Conservation (phyloP, 2,113 vertebrate species). For the Rhegmatorhina hoffmannsi region DNA sequence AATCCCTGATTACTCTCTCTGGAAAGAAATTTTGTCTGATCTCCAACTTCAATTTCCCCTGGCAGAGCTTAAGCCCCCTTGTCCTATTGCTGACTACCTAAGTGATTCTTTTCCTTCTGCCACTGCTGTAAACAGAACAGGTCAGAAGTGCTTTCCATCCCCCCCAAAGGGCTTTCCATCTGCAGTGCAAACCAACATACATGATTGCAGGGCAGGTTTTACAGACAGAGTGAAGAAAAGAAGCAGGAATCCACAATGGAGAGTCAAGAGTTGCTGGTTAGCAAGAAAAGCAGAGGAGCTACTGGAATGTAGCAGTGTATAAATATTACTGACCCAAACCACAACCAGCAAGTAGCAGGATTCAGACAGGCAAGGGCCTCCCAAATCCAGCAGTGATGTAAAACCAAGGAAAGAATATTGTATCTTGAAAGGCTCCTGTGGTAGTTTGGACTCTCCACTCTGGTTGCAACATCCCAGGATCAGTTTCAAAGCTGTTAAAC, state of each 20-base stretch:
- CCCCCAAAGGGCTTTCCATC: not conserved
- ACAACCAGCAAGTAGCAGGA: not conserved
- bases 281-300: not conserved
- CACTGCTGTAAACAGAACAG: not conserved
- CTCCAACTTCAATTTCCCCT: too few relatives aligned
- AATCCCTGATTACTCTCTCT: too few relatives aligned
- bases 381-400: not conserved
- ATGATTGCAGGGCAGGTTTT: not conserved
- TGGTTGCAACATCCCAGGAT: not conserved
- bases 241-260: not conserved
- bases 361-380: not conserved
- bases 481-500: constrained; percentile 15
- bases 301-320: not conserved
- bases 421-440: not conserved
- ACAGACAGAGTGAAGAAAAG: not conserved
- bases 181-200: not conserved
- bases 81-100: too few relatives aligned
- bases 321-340: not conserved
- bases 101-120: not conserved
- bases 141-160: not conserved
- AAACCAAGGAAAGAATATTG: not conserved
- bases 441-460: not conserved
- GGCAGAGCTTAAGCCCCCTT: too few relatives aligned
- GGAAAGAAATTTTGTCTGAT: too few relatives aligned
- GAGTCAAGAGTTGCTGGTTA: not conserved